A percentile compares a stretch with the other conserved stretches of the same genome.
Evolutionary conservation across 2,797 vertebrate genomes (phyloP).

Genomic region (Leptatherina wallacei): DNA sequence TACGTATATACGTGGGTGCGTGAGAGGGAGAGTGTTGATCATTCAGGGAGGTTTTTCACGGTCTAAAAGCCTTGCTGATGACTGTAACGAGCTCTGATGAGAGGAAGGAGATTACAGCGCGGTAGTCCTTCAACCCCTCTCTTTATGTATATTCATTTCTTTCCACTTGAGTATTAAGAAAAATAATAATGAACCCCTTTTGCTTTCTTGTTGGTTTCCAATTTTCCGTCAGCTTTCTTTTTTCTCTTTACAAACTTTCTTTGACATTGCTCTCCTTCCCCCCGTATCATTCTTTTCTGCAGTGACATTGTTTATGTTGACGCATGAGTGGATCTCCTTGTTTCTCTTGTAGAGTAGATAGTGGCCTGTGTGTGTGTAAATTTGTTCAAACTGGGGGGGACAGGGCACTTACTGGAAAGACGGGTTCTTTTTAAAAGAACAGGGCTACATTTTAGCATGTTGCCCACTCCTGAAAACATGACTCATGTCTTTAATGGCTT

Average conservation of each 20-base stretch:
- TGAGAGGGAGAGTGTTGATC: slow-evolving; percentile 18
- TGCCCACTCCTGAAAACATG: slow-evolving; percentile 23
- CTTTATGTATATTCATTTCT: slow-evolving; percentile 49
- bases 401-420: slow-evolving; percentile 29
- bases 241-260: background rate
- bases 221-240: background rate
- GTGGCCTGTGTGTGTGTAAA: background rate
- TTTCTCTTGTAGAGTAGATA: slow-evolving; percentile 2
- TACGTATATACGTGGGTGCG: background rate
- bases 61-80: slow-evolving; percentile 72
- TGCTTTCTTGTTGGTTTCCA: background rate
- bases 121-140: slow-evolving; percentile 48
- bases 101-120: slow-evolving; percentile 53
- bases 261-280: background rate
- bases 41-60: slow-evolving; percentile 70
- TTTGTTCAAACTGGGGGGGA: slow-evolving; percentile 2
- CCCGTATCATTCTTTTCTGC: background rate
- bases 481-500: slow-evolving; percentile 38
- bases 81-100: slow-evolving; percentile 66
- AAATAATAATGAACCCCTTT: slow-evolving; percentile 47
- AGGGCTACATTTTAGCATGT: slow-evolving; percentile 13
- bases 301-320: slow-evolving; percentile 18
- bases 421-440: background rate
- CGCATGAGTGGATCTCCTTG: slow-evolving; percentile 15
- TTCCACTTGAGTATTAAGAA: slow-evolving; percentile 24